Evolutionary conservation across 2,113 vertebrate genomes (phyloP), one percentile per base, ranked within the genome.

Genomic region (Equus przewalskii): DNA sequence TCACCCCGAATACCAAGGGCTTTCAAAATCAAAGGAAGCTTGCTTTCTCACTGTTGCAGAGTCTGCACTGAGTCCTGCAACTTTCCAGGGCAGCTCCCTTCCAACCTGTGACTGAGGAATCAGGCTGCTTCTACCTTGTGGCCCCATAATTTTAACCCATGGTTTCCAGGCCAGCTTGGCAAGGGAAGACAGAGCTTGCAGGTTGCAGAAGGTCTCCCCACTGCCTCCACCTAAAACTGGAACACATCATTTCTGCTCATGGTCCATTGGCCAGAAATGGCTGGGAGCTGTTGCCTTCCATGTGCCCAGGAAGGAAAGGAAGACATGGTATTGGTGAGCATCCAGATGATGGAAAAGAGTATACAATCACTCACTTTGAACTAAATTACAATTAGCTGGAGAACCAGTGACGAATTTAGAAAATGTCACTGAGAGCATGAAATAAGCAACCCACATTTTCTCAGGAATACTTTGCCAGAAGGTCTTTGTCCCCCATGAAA

Each of bases 401-500:
- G 26, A 87, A 88, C 69, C n/a, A 36, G 10, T 72, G 36, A 65
- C 73, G 41, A 87, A 64, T 84, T 80, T 65, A 93, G 70, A 84
- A 79, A 93, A 94, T 54, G 62, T 56, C 69, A 65, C 44, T 56
- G 11, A 91, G 36, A 84, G 10, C 15, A 60, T 62, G 46, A 93
- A 96, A 81, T 81, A 88, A 94, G 62, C 30, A 76, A 54, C 24
- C 7, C 65, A 4, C 56, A 60, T 94, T 78, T 81, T 92, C 30
- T 89, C 81, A 60, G 41, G 30, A 90, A 46, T 82, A 92, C 6
- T 94, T 72, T 70, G 30, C 91, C 65, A 65, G 46, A 51, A 75
- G 30, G 26, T 19, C 58, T 79, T 64, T 64, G 26, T 36, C 7
- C 11, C 65, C 65, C 60, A n/a, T 76, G 58, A 81, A 87, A 92